Base-by-base conservation (phyloP, 2,888 invertebrate genomes). In the Diaphora mendica region DNA sequence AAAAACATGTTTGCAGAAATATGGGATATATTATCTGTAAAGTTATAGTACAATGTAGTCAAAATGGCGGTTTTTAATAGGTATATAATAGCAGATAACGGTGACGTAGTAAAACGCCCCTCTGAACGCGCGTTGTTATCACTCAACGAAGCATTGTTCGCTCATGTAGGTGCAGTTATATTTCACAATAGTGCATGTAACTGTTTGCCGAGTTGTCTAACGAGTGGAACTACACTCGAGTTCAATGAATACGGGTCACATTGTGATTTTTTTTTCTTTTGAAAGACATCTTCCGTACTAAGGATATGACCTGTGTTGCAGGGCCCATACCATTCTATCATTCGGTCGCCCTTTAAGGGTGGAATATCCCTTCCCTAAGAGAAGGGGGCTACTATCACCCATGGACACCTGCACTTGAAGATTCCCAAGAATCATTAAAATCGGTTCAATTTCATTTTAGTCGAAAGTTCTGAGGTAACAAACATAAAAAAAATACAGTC, bases 31-130 rank as follows among this genome's bases (percentile, higher is more conserved):
- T 70, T 62, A 55, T 70, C 62, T 23, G 26, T 70, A 30, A 26
- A 26, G 13, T 35, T 44, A 30, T 33, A 3, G 15, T 48, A 8
- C n/a, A 44, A 17, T 64, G 64, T 11, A 33, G 33, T 35, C 35
- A 59, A 55, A 26, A 39, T 67, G 48, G n/a, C n/a, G n/a, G 48
- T 70, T 39, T 39, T 4, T 59, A 69, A 26, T 69, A 42, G 39
- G 35, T 69, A 26, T 39, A 35, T 39, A 39, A 48, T 68, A 68
- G 30, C 64, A 30, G 72, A 72, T 72, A 68, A 72, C 62, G 17
- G 44, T 82, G 79, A 77, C 78, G 77, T 75, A 77, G 9, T 59
- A 42, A 13, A 70, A 82, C 82, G 82, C 82, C 82, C 82, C 82
- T 73, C 44, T 73, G 71, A 62, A 70, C 69, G 66, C 35, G 66